Evolutionary conservation across 2,113 vertebrate genomes (phyloP), one percentile per base, ranked within the genome.

Genomic region (Stomatorhinus ivindoensis): DNA sequence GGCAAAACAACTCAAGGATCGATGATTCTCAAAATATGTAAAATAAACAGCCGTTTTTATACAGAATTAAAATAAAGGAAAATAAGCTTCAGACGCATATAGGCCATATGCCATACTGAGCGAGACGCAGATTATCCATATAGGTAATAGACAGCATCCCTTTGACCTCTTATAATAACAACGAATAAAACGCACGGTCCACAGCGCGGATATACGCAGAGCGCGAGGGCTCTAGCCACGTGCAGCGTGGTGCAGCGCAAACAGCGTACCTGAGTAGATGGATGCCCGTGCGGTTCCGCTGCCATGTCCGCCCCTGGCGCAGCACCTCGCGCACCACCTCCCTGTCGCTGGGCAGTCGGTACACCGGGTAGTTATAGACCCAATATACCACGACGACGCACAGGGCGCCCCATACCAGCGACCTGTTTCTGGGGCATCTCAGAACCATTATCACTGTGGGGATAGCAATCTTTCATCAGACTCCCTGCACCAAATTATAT

Each of bases 311-410:
- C 91, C 97, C 96, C 91, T 97, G 97, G 89, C 96, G 96, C 95
- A 97, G 95, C 90, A 98, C 97, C 55, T 97, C 98, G 2, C 96
- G 96, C 91, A 98, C 96, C 17, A 99, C 96, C 21, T 98, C 97
- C 91, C 97, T 97, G 92, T 98, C 97, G 87, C 95, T 94, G 15
- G 98, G 98, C 90, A 97, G 93, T 89, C 97, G 95, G 94, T 97
- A 97, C 1, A 94, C 96, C 0, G 98, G 98, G 93, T 96, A 99
- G 11, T 98, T 89, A 93, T 99, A 99, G 2, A 98, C 96, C 98
- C 98, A 99, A 93, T 97, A 97, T 13, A 99, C 96, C 15, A 98
- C 96, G 92, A 98, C 95, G 87, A 97, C 92, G 82, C 96, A 96
- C 92, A 99, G 90, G 2, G 96, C 97, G 93, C 97, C 97, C 93